Conservation (phyloP, 1,140 invertebrate genomes). For the Brachionus calyciflorus region DNA sequence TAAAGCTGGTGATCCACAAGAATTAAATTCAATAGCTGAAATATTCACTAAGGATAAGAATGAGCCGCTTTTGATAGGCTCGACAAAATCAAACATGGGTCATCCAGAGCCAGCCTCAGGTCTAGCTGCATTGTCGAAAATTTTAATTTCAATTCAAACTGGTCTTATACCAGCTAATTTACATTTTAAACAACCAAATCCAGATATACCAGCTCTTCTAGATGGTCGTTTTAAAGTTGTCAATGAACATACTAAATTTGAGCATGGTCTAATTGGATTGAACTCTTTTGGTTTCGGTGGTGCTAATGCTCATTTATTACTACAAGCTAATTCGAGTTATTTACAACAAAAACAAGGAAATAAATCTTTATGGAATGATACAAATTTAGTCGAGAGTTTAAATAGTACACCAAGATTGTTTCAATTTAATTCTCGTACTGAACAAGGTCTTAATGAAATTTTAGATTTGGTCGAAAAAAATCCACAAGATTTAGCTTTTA, state of each 20-base stretch:
- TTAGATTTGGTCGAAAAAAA: slow-evolving; percentile 65
- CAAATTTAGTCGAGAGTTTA: not conserved
- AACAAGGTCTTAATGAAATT: slow-evolving; percentile 71
- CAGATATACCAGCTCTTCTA: slow-evolving; percentile 77
- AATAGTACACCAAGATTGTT: not conserved
- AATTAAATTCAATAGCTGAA: slow-evolving; percentile 85
- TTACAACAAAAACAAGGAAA: slow-evolving; percentile 60
- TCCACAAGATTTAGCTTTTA: slow-evolving; percentile 49
- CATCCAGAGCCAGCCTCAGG: slow-evolving; percentile 92
- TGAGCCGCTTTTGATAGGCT: slow-evolving; percentile 80
- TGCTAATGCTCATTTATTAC: slow-evolving; percentile 84
- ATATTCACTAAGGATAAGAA: slow-evolving; percentile 78
- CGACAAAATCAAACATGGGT: slow-evolving; percentile 96
- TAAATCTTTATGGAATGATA: slow-evolving; percentile 13
- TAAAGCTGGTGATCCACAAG: slow-evolving; percentile 84
- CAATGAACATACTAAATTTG: slow-evolving; percentile 66
- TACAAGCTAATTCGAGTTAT: slow-evolving; percentile 65
- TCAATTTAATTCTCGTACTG: slow-evolving; percentile 71
- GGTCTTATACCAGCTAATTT: slow-evolving; percentile 67
- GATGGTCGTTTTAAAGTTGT: slow-evolving; percentile 86
- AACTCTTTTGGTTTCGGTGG: slow-evolving; percentile 98
- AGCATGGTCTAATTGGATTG: slow-evolving; percentile 71
- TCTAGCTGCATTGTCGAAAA: slow-evolving; percentile 59
- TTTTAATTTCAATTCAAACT: slow-evolving; percentile 44
- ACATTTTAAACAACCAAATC: slow-evolving; percentile 80